Base-by-base conservation (phyloP, 2,113 vertebrate genomes). In the Dryoscopus gambensis region DNA sequence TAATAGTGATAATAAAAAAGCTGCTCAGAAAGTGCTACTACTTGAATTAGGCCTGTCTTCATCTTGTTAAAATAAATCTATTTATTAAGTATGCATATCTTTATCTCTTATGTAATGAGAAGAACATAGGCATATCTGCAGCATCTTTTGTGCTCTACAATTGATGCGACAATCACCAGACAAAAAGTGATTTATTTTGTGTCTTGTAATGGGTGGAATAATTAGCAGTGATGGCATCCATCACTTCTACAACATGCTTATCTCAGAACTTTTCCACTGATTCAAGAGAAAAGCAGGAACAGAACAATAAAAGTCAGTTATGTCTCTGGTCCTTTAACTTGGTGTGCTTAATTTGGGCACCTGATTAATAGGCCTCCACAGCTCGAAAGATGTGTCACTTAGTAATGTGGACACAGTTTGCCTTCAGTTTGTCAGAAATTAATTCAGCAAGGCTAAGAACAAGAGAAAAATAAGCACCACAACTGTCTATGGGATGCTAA, bases 111-210 rank as follows among this genome's bases (percentile, higher is more conserved):
- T 88, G 87, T 88, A 96, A 95, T 74, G 71, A 91, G 85, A 95
- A 94, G 93, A 90, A 95, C 93, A 96, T 95, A 84, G 73, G 60
- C 59, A 1, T 95, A 91, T 90, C 95, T 70, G 47, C 89, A 96
- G 83, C 94, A 94, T 94, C 95, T 93, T 93, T 96, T 97, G 95
- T 97, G 96, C 84, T 95, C 89, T 93, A 84, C 91, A 96, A 96
- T 88, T 19, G 24, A 69, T 76, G 87, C 23, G 53, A 97, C 97
- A 93, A 92, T 87, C 93, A 83, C 96, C 78, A 97, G 97, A 97
- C 98, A 97, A 98, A 96, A 98, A 96, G 91, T 97, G 96, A 98
- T 98, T 98, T 98, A 98, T 98, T 95, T 95, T 92, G 59, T 63
- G 87, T 80, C 94, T 95, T 90, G 93, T 98, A 97, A 98, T 97